A percentile compares a stretch with the other conserved stretches of the same genome.
Conservation (phyloP, 2,888 invertebrate genomes). For the Scrobipalpa costella region DNA sequence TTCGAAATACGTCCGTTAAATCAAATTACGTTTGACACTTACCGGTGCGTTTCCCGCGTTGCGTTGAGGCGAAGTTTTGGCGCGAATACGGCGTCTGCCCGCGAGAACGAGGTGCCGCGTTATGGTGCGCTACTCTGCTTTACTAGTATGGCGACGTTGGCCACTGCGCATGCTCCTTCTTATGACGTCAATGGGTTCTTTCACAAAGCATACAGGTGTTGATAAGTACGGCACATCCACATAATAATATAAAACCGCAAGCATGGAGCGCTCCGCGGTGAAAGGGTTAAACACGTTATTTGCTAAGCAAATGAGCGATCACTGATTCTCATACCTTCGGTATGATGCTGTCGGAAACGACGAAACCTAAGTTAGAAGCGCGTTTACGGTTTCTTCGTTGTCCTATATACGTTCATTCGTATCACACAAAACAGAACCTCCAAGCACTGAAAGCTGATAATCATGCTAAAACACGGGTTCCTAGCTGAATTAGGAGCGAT, state of each 20-base stretch:
- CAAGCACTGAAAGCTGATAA: too few species aligned
- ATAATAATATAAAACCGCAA: background rate
- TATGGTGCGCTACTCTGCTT: slow-evolving; percentile 33
- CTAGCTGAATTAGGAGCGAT: too few species aligned
- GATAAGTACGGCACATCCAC: slow-evolving; percentile 1
- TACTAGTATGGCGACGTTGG: slow-evolving; percentile 44
- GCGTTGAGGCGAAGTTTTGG: slow-evolving; percentile 49
- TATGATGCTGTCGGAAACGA: too few species aligned
- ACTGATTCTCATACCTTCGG: background rate
- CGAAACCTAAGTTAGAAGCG: too few species aligned
- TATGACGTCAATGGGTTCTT: slow-evolving; percentile 78
- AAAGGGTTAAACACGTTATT: background rate
- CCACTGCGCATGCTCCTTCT: slow-evolving; percentile 55
- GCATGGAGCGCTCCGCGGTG: background rate
- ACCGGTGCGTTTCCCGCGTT: slow-evolving; percentile 67
- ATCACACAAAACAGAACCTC: too few species aligned
- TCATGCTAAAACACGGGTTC: too few species aligned
- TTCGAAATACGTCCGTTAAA: background rate
- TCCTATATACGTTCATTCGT: too few species aligned
- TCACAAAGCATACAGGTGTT: slow-evolving; percentile 74
- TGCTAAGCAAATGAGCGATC: background rate
- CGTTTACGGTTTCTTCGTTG: too few species aligned
- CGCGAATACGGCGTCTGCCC: slow-evolving; percentile 50
- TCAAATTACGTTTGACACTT: slow-evolving; percentile 42
- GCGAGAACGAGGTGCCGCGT: slow-evolving; percentile 61